A percentile compares a stretch with the other conserved stretches of the same genome.
phyloP scores from a whole-genome alignment of 2,888 invertebrate genomes.

The Parochlus steinenii region DNA sequence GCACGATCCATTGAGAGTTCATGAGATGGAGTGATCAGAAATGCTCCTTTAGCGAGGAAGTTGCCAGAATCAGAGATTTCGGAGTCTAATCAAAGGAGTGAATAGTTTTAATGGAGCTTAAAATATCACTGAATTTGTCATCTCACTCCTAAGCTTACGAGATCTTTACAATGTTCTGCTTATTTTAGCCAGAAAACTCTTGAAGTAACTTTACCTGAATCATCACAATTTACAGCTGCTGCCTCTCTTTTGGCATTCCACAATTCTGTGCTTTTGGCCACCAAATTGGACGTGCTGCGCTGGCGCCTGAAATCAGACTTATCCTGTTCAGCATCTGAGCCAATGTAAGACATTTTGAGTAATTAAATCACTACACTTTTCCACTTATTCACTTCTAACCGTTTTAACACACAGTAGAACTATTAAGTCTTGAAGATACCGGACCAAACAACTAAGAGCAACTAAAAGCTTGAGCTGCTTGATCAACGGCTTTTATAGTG shows the following conservation, averaged over 20 bases:
- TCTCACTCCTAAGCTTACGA: no score
- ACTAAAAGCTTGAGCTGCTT: no score
- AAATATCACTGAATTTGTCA: constrained; percentile 27
- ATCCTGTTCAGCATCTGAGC: constrained; percentile 28
- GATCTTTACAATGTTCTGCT: no score
- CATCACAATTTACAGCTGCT: no score
- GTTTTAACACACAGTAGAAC: no score
- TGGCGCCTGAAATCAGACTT: constrained; percentile 16
- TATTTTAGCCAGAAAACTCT: no score
- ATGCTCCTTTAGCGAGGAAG: constrained; percentile 66
- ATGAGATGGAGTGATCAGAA: constrained; percentile 70
- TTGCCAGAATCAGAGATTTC: constrained; percentile 58
- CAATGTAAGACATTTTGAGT: constrained; percentile 25
- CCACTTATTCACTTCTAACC: background rate
- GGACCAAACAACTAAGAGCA: no score
- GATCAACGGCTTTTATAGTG: no score
- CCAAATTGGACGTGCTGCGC: constrained; percentile 15
- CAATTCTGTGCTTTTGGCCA: constrained; percentile 21
- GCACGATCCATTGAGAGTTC: constrained; percentile 76
- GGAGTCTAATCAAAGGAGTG: no score
- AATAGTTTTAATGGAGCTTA: constrained; percentile 45
- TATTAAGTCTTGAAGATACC: no score
- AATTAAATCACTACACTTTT: background rate
- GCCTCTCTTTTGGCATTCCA: no score
- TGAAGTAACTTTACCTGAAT: no score